These are phyloP conservation scores for Percina caprodes DNA, from an alignment of 2,113 vertebrate genomes.

Conservation along the genomic window DNA sequence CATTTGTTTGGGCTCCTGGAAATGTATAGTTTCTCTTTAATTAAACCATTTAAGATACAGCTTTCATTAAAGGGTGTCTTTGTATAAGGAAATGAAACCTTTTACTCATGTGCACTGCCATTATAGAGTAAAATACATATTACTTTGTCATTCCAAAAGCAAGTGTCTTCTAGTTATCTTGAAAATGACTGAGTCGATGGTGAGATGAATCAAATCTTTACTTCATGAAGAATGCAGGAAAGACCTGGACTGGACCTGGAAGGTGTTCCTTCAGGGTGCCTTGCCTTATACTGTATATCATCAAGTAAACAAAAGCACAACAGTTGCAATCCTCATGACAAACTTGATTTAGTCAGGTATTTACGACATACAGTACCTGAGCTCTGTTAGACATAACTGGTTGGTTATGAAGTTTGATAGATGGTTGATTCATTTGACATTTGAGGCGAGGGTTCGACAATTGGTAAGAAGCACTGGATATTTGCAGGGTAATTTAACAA, in stretches of 20 bases:
- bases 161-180: neutral
- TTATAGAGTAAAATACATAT: neutral
- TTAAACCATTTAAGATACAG: neutral
- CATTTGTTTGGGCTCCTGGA: neutral
- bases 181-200: too few species aligned
- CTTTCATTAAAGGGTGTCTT: constrained; percentile 1
- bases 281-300: too few species aligned
- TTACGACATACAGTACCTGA: too few species aligned
- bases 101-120: neutral
- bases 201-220: too few species aligned
- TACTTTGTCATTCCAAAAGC: neutral
- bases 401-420: neutral
- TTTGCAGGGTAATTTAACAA: neutral
- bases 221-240: too few species aligned
- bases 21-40: constrained; percentile 4
- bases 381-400: neutral
- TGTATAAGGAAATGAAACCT: neutral
- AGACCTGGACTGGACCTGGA: too few species aligned
- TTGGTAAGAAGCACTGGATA: neutral
- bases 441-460: neutral
- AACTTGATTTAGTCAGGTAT: too few species aligned
- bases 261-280: too few species aligned
- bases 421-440: neutral
- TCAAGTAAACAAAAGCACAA: too few species aligned
- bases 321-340: too few species aligned